Evolutionary conservation across 2,888 invertebrate genomes (phyloP).

Genomic region (Rambutsinella grinnellia): DNA sequence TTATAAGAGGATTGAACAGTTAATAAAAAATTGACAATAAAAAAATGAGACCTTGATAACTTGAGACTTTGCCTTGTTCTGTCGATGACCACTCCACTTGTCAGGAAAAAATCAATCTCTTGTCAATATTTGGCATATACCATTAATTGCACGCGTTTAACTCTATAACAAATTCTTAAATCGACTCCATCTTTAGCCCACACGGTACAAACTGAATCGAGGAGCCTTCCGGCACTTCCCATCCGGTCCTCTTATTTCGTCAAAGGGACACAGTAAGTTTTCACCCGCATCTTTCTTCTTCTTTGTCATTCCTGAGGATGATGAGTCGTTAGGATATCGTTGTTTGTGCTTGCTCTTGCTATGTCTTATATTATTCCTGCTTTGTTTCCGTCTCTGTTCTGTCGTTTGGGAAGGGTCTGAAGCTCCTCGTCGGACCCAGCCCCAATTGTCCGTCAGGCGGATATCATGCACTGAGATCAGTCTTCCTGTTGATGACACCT

Average conservation of each 20-base stretch:
- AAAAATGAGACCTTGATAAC: too few relatives aligned
- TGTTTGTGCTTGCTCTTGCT: constrained; percentile 48
- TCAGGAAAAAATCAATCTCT: neutral
- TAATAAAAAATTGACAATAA: too few relatives aligned
- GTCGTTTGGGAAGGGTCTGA: constrained; percentile 40
- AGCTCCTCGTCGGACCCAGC: constrained; percentile 43
- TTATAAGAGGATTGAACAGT: too few relatives aligned
- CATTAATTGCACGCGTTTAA: too few relatives aligned
- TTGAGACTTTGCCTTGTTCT: neutral
- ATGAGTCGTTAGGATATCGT: constrained; percentile 11
- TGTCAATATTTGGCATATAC: too few relatives aligned
- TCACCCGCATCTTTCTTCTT: constrained; percentile 35
- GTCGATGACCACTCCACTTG: neutral
- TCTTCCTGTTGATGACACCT: constrained; percentile 45
- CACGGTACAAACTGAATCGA: constrained; percentile 58
- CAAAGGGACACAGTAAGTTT: constrained; percentile 54
- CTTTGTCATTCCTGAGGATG: constrained; percentile 13
- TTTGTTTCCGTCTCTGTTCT: constrained; percentile 40
- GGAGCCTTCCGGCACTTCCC: constrained; percentile 59
- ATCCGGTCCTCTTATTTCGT: constrained; percentile 53
- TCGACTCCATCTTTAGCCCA: constrained; percentile 43
- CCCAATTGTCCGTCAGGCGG: constrained; percentile 52
- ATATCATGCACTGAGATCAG: constrained; percentile 52
- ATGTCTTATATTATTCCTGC: constrained; percentile 37
- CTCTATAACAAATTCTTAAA: too few relatives aligned